Percentiles rank a stretch among this genome's conserved stretches.
Conservation (phyloP, 2,888 invertebrate species). For the Entomobrya multifasciata region DNA sequence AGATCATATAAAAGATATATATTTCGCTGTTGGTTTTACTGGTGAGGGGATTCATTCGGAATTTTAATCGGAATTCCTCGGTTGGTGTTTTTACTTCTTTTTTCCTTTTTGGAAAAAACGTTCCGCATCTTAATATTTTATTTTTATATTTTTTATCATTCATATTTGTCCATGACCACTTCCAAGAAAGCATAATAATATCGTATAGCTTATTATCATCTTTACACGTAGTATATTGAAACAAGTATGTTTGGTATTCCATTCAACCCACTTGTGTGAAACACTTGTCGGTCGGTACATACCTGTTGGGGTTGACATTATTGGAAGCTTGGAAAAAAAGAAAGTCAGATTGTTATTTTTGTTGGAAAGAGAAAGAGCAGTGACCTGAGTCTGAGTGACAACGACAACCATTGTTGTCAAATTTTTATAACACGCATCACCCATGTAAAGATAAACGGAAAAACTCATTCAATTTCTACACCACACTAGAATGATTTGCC, state of each 20-base stretch:
- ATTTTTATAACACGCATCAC: no score
- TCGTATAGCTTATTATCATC: neutral
- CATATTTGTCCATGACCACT: neutral
- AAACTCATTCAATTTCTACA: no score
- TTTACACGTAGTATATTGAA: neutral
- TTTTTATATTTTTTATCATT: neutral
- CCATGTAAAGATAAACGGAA: no score
- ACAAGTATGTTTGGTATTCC: neutral
- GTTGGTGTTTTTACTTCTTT: constrained; percentile 25
- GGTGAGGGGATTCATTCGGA: constrained; percentile 45
- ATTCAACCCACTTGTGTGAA: neutral
- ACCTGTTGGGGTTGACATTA: no score
- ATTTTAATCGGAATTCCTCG: constrained; percentile 59
- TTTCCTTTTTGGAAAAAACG: neutral
- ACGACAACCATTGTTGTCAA: no score
- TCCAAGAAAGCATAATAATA: neutral
- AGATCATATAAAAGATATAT: neutral
- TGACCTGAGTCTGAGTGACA: no score
- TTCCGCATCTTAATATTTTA: neutral
- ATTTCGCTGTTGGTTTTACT: constrained; percentile 1
- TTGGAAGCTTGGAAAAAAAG: no score
- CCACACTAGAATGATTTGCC: no score
- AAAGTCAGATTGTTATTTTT: no score
- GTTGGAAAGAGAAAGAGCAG: no score
- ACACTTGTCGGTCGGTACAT: neutral